Evolutionary conservation across 2,113 vertebrate genomes (phyloP).

Genomic region (Plecotus auritus): DNA sequence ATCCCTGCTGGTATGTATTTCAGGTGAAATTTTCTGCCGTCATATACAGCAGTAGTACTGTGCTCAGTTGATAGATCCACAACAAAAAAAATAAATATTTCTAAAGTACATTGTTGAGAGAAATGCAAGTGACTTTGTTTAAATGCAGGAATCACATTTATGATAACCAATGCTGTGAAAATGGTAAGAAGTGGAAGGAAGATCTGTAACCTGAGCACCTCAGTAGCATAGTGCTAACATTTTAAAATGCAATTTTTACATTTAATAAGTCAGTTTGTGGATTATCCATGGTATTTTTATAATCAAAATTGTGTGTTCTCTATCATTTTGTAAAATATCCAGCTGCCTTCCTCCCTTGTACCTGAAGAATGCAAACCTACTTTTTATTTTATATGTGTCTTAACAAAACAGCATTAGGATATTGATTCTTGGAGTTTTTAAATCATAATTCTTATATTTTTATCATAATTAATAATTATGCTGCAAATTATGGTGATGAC

Average conservation of each 20-base stretch:
- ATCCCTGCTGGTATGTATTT: slow-evolving; percentile 85
- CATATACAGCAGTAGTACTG: background rate
- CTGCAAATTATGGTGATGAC: background rate
- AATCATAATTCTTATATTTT: background rate
- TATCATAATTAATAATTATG: background rate
- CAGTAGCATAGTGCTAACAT: background rate
- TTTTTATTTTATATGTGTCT: background rate
- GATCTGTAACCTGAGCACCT: background rate
- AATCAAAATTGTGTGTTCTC: background rate
- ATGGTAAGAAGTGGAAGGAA: background rate
- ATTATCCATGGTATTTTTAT: background rate
- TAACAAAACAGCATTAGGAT: background rate
- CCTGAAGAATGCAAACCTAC: background rate
- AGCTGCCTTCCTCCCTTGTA: background rate
- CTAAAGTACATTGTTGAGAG: background rate
- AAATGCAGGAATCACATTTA: background rate
- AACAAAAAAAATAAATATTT: slow-evolving; percentile 10
- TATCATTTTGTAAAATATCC: background rate
- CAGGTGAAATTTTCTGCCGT: slow-evolving; percentile 31
- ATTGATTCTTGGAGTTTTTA: background rate
- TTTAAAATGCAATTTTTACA: slow-evolving; percentile 24
- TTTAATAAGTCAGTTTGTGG: background rate
- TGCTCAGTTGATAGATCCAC: background rate
- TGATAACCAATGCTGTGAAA: background rate
- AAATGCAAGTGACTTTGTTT: background rate